These are phyloP conservation scores for Perca fluviatilis DNA, from an alignment of 2,113 vertebrate species.

Conservation along the genomic window DNA sequence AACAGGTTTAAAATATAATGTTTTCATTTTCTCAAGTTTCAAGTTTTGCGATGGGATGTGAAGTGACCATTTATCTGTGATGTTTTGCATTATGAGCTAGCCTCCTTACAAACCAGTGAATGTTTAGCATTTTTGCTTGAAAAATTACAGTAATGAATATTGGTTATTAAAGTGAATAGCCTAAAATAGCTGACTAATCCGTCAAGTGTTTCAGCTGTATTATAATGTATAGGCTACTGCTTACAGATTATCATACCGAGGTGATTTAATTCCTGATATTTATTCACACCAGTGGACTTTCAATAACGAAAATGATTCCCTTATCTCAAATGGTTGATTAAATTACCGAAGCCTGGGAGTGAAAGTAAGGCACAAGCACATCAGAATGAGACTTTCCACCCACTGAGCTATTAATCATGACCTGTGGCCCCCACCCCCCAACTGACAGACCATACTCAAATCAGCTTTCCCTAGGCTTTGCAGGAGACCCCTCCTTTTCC, in stretches of 20 bases:
- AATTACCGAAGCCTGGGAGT: constrained; percentile 64
- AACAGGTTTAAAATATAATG: no score
- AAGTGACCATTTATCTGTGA: no score
- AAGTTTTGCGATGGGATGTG: no score
- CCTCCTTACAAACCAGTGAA: neutral
- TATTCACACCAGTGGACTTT: constrained; percentile 59
- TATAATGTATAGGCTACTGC: neutral
- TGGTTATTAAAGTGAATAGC: no score
- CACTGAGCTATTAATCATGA: constrained; percentile 38
- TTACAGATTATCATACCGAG: constrained; percentile 24
- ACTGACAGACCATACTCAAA: constrained; percentile 46
- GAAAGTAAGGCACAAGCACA: constrained; percentile 25
- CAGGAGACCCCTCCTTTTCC: constrained; percentile 35
- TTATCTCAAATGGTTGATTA: constrained; percentile 67
- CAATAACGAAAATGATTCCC: constrained; percentile 47
- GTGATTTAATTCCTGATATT: constrained; percentile 64
- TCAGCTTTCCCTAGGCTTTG: constrained; percentile 49
- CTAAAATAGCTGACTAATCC: no score
- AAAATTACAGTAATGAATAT: no score
- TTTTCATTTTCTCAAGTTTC: no score
- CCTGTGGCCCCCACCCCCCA: neutral
- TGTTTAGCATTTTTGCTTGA: neutral
- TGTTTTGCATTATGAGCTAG: no score
- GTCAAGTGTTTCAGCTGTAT: neutral
- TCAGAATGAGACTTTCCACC: constrained; percentile 41